A percentile compares a stretch with the other conserved stretches of the same genome.
phyloP scores from a whole-genome alignment of 2,797 vertebrate genomes.

The Heterohyrax brucei region DNA sequence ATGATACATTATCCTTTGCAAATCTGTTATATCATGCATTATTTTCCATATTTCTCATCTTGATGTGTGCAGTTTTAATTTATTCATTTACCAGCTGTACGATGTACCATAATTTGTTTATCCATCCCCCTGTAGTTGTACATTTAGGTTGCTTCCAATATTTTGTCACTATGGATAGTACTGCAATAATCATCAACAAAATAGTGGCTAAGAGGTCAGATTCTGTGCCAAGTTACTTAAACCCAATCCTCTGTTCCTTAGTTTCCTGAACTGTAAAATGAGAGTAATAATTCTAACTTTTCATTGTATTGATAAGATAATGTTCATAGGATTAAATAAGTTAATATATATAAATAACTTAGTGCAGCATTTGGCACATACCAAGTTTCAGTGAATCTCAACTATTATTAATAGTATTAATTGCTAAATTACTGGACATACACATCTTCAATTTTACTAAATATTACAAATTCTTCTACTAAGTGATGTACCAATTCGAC shows the following conservation, averaged over 20 bases:
- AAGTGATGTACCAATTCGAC: background rate
- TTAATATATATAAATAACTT: constrained; percentile 24
- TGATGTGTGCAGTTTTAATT: background rate
- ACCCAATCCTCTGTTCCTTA: background rate
- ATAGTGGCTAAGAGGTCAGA: background rate
- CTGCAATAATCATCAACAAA: background rate
- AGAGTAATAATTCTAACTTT: background rate
- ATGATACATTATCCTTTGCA: constrained; percentile 8
- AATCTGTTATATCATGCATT: constrained; percentile 40
- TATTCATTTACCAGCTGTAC: background rate
- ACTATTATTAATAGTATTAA: background rate
- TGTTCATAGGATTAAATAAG: constrained; percentile 27
- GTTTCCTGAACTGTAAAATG: constrained; percentile 9
- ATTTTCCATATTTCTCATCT: background rate
- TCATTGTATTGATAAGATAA: background rate
- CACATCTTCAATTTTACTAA: background rate
- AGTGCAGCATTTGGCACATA: background rate
- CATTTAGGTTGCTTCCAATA: background rate
- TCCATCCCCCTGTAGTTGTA: background rate
- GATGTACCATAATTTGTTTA: background rate
- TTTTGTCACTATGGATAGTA: constrained; percentile 15
- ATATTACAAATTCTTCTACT: constrained; percentile 37
- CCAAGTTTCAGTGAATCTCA: background rate
- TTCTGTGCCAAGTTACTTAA: constrained; percentile 6
- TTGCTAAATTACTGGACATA: background rate